A percentile compares a stretch with the other conserved stretches of the same genome.
These are phyloP conservation scores for Scomber colias DNA, from an alignment of 2,113 vertebrate genomes.

Conservation along the genomic window DNA sequence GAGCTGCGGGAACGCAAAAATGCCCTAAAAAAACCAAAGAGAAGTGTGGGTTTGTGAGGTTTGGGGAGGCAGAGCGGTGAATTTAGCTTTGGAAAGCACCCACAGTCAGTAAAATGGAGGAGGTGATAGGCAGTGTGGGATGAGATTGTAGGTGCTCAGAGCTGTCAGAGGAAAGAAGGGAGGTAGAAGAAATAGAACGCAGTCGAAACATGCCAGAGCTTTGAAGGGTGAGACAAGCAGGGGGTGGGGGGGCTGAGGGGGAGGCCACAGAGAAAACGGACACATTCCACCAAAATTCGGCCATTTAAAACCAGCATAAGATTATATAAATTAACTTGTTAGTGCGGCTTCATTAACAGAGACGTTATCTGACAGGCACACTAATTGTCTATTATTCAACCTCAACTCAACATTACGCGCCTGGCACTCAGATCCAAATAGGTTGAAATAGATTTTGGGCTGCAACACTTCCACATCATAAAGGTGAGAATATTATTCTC, in stretches of 20 bases:
- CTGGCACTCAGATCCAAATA: background rate
- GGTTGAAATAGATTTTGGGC: background rate
- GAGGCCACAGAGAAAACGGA: background rate
- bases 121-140: slow-evolving; percentile 71
- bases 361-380: background rate
- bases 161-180: slow-evolving; percentile 53
- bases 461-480: slow-evolving; percentile 1
- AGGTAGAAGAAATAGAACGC: slow-evolving; percentile 9
- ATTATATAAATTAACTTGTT: slow-evolving; percentile 34
- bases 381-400: background rate
- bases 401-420: background rate
- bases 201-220: slow-evolving; percentile 65
- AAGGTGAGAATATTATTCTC: slow-evolving; percentile 28
- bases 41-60: slow-evolving; percentile 54
- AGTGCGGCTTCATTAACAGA: slow-evolving; percentile 16
- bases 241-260: background rate
- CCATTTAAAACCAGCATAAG: slow-evolving; percentile 30
- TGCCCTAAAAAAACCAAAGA: slow-evolving; percentile 19
- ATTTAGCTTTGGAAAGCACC: slow-evolving; percentile 51
- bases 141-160: slow-evolving; percentile 68
- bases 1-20: background rate
- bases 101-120: slow-evolving; percentile 72
- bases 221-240: background rate
- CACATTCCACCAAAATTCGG: slow-evolving; percentile 1
- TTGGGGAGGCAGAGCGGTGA: slow-evolving; percentile 36